These are phyloP conservation scores for Cosmia pyralina DNA, from an alignment of 2,888 invertebrate species.

Conservation along the genomic window DNA sequence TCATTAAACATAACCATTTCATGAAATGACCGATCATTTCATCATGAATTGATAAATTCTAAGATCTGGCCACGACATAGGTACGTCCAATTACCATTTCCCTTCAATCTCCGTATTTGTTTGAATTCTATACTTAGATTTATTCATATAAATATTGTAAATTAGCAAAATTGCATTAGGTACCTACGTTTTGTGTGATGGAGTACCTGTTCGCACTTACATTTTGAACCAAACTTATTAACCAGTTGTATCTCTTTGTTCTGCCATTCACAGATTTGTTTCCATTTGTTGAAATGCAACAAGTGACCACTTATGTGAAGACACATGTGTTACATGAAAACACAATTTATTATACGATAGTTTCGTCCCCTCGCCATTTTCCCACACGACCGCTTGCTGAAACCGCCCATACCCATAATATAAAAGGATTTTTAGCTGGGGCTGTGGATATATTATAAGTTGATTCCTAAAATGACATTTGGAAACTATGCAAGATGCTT, in stretches of 20 bases:
- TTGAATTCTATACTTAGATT: conserved; percentile 3
- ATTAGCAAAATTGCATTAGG: background rate
- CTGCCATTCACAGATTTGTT: conserved; percentile 18
- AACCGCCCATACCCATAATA: background rate
- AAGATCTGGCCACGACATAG: background rate
- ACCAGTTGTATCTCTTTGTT: conserved; percentile 28
- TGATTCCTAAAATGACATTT: background rate
- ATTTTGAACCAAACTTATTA: conserved; percentile 2
- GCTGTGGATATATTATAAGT: background rate
- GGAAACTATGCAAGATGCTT: background rate
- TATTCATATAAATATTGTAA: conserved; percentile 21
- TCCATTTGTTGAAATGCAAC: conserved; percentile 42
- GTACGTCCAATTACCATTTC: background rate
- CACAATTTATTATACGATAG: conserved; percentile 36
- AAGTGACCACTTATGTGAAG: conserved; percentile 29
- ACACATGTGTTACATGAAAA: conserved; percentile 31
- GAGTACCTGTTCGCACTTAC: background rate
- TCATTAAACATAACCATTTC: no score
- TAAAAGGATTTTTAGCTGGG: background rate
- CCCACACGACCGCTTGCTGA: conserved; percentile 3
- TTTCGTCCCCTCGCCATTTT: conserved; percentile 16
- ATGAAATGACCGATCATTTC: no score
- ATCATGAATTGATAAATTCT: no score
- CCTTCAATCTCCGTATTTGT: background rate
- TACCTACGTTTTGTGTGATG: background rate